Percentiles rank a stretch among this genome's conserved stretches.
Conservation (phyloP, 1,140 invertebrate species). For the Proales similis region DNA sequence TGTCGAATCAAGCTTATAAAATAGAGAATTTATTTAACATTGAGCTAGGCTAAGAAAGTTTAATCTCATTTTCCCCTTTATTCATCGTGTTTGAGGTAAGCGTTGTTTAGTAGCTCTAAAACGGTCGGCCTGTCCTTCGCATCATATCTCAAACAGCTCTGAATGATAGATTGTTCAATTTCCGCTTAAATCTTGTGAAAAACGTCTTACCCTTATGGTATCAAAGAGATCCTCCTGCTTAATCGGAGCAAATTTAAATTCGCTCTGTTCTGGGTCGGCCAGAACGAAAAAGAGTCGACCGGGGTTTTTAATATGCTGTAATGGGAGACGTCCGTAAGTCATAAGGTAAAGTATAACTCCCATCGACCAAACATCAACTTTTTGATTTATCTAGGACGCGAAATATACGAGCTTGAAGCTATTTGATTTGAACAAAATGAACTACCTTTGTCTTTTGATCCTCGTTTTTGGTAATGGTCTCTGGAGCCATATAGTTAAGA, state of each 20-base stretch:
- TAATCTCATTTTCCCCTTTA: no score
- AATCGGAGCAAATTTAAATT: constrained; percentile 66
- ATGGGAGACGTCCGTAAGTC: constrained; percentile 81
- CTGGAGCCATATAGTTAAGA: constrained; percentile 91
- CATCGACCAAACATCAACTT: constrained; percentile 92
- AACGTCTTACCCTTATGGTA: constrained; percentile 46
- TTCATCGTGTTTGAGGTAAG: no score
- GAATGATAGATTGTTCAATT: background rate
- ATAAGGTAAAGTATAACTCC: constrained; percentile 91
- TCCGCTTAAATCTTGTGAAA: background rate
- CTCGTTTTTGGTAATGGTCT: constrained; percentile 64
- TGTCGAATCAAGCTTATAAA: no score
- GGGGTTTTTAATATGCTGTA: constrained; percentile 70
- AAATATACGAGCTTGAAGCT: constrained; percentile 40
- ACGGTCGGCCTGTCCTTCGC: background rate
- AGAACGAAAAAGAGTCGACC: constrained; percentile 74
- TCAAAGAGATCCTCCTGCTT: constrained; percentile 47
- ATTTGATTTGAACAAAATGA: constrained; percentile 35
- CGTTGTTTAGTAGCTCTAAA: background rate
- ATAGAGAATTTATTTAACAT: no score
- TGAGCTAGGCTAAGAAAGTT: no score
- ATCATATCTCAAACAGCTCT: background rate
- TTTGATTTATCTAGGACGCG: constrained; percentile 81
- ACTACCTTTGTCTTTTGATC: constrained; percentile 39
- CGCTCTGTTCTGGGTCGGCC: constrained; percentile 61